These are phyloP conservation scores for Theonella swinhoei DNA, from an alignment of 37 sponge, comb jelly and placozoan genomes.

Conservation along the genomic window DNA sequence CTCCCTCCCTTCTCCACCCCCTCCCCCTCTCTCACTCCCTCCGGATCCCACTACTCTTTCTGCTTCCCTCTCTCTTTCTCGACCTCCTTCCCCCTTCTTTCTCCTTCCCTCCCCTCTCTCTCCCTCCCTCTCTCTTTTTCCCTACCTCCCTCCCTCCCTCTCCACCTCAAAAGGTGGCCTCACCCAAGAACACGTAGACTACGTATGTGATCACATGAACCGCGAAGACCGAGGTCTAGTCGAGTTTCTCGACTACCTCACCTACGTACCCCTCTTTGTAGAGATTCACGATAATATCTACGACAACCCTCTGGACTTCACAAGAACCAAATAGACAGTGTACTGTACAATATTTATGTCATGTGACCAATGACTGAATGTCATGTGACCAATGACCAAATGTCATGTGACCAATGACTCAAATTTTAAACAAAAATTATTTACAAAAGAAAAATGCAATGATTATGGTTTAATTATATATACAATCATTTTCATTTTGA, in stretches of 20 bases:
- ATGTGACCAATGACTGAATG: neutral
- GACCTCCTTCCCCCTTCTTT: neutral
- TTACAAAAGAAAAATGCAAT: too few species aligned
- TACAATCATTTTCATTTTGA: too few species aligned
- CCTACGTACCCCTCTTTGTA: conserved; percentile 90
- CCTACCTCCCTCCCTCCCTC: neutral
- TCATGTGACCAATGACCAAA: neutral
- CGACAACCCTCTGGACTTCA: conserved; percentile 83
- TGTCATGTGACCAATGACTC: too few species aligned
- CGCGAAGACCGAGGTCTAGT: conserved; percentile 70
- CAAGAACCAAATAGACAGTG: conserved; percentile 81
- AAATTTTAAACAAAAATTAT: too few species aligned
- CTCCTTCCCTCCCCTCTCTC: neutral
- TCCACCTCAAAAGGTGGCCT: conserved; percentile 9
- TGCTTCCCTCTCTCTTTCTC: neutral
- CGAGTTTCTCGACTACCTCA: conserved; percentile 90
- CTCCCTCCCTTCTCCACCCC: neutral
- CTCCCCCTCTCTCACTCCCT: neutral
- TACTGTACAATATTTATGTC: neutral
- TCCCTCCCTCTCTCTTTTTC: neutral
- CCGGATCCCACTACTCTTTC: too few species aligned
- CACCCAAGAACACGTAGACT: conserved; percentile 76
- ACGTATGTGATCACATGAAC: conserved; percentile 76
- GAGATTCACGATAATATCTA: conserved; percentile 88
- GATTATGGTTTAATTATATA: too few species aligned